Conservation (phyloP, 2,113 vertebrate genomes). For the Rattus rattus region DNA sequence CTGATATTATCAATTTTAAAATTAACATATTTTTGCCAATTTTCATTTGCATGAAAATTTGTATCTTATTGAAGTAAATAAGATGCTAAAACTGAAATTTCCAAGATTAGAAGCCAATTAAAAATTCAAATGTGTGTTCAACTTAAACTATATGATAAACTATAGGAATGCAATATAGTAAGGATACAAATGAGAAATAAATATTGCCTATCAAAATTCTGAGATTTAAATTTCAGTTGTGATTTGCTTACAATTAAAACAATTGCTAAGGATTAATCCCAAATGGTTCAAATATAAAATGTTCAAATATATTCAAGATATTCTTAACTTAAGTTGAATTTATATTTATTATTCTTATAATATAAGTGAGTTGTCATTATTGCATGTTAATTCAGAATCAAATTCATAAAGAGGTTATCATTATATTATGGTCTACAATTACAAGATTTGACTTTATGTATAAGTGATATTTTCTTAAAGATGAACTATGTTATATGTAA, state of each 20-base stretch:
- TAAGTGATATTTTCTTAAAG: background rate
- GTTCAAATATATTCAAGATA: background rate
- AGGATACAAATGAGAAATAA: background rate
- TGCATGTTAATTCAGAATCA: background rate
- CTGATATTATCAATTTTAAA: background rate
- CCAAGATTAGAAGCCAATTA: background rate
- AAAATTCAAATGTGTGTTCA: background rate
- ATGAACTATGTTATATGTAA: background rate
- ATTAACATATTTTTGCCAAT: background rate
- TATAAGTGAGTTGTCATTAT: constrained; percentile 61
- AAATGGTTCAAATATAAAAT: background rate
- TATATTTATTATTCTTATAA: background rate
- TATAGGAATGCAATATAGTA: background rate
- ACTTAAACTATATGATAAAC: background rate
- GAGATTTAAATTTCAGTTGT: constrained; percentile 48
- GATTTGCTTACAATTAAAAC: constrained; percentile 21
- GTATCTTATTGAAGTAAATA: background rate
- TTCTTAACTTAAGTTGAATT: constrained; percentile 47
- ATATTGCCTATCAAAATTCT: background rate
- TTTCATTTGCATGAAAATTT: background rate
- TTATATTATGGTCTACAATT: background rate
- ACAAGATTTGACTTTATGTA: background rate
- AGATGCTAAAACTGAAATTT: background rate
- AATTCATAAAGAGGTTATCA: background rate
- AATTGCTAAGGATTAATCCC: constrained; percentile 50